Evolutionary conservation across 2,113 vertebrate genomes (phyloP), one percentile per base, ranked within the genome.

Genomic region (Hippocampus barbouri): DNA sequence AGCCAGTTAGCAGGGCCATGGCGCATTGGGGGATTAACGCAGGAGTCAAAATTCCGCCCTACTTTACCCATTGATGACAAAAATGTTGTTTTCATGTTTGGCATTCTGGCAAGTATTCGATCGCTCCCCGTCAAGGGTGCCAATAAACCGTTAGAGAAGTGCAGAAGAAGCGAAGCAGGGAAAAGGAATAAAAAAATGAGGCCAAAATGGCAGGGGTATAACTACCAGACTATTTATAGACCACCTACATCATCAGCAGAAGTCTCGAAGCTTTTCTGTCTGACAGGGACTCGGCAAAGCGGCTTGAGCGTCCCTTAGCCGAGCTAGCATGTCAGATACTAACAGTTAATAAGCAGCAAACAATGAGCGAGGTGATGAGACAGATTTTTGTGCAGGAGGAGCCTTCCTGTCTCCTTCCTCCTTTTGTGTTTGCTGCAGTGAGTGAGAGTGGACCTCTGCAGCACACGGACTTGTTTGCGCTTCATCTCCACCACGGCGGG

Each of bases 161-260:
- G n/a, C 85, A 79, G 79, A 85, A 79, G 83, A 89, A 89, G 85
- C 78, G 68, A 34, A 61, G 21, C 85, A 75, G 59, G 88, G 89
- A 87, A 88, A 81, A 83, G 86, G 76, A 66, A 84, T 43, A 25
- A 40, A 54, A 40, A 92, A 93, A 91, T 87, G 85, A 92, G 92
- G 91, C 86, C 90, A 91, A 92, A 90, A 90, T 90, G 91, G 90
- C 90, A 91, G 89, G 83, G 87, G 85, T 92, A 93, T 91, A 92
- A 93, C 91, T 93, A 92, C 85, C 86, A 61, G 77, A 69, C 91
- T 93, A 93, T 93, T 93, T 91, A 90, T 92, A 92, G 88, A 71
- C 77, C 89, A 77, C 83, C 89, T 83, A 88, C 88, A 90, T 91
- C 90, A 89, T 90, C 91, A 83, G 84, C 86, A 82, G 73, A 88